A percentile compares a stretch with the other conserved stretches of the same genome.
These are phyloP conservation scores for Listrodromus nycthemerus DNA, from an alignment of 2,888 invertebrate species.

Conservation along the genomic window DNA sequence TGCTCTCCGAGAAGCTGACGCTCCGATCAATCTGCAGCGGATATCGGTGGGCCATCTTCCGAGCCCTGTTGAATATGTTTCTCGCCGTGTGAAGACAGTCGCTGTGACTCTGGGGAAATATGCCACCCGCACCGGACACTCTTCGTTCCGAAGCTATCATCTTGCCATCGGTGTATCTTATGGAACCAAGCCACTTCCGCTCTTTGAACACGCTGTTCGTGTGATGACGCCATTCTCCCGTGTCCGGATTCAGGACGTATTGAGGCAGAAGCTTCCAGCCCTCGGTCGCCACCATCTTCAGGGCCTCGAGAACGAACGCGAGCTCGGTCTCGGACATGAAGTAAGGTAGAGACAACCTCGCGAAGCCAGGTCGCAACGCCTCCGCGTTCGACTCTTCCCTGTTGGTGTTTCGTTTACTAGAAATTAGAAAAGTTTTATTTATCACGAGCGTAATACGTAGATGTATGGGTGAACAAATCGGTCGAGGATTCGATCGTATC, in stretches of 20 bases:
- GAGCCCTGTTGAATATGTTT: constrained; percentile 91
- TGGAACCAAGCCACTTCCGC: constrained; percentile 92
- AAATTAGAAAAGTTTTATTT: neutral
- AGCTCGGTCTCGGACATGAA: constrained; percentile 93
- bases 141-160: constrained; percentile 91
- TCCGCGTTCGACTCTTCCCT: constrained; percentile 86
- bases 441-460: no score
- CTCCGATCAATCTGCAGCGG: constrained; percentile 90
- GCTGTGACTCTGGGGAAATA: constrained; percentile 90
- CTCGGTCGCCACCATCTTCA: constrained; percentile 94
- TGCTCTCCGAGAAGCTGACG: constrained; percentile 88
- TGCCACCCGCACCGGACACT: constrained; percentile 90
- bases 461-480: neutral
- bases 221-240: constrained; percentile 95
- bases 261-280: constrained; percentile 96
- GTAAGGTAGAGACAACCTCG: constrained; percentile 93
- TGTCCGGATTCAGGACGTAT: constrained; percentile 94
- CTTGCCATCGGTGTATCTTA: constrained; percentile 91
- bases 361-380: constrained; percentile 94
- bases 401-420: constrained; percentile 72
- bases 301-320: constrained; percentile 92
- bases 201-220: constrained; percentile 92
- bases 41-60: constrained; percentile 91
- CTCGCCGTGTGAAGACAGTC: constrained; percentile 93
- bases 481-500: neutral